Conservation (phyloP, 2,113 vertebrate species). For the Probosciger aterrimus region DNA sequence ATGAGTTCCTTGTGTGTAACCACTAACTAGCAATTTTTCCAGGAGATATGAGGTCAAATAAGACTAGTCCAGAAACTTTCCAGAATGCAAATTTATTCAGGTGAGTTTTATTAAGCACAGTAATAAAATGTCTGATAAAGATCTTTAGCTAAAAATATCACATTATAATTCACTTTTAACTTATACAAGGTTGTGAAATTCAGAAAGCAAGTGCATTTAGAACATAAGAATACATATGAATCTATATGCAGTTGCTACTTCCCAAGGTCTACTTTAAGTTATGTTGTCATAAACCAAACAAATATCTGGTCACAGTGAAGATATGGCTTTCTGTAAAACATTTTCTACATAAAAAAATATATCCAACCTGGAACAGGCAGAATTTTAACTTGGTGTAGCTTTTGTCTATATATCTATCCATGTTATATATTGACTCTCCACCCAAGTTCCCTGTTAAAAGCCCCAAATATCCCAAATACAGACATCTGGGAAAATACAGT, state of each 20-base stretch:
- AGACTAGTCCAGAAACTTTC: neutral
- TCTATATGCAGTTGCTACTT: neutral
- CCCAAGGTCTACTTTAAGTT: neutral
- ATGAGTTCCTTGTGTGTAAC: neutral
- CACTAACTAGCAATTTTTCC: neutral
- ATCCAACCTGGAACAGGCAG: neutral
- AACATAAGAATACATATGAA: neutral
- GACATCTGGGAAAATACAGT: neutral
- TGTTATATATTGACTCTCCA: neutral
- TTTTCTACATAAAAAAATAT: neutral
- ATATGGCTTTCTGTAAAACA: neutral
- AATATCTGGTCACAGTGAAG: neutral
- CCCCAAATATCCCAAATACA: neutral
- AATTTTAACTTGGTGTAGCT: neutral
- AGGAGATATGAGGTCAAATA: neutral
- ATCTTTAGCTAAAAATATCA: neutral
- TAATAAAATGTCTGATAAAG: neutral
- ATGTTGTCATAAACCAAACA: neutral
- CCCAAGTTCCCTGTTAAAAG: accelerated
- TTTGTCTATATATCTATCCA: neutral
- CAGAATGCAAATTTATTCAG: neutral
- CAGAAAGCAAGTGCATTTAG: neutral
- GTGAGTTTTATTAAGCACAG: neutral
- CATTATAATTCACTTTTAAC: neutral
- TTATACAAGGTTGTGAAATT: neutral